A percentile compares a stretch with the other conserved stretches of the same genome.
These are phyloP conservation scores for Drosophila prolongata DNA, from an alignment of 2,888 invertebrate genomes.

Conservation along the genomic window DNA sequence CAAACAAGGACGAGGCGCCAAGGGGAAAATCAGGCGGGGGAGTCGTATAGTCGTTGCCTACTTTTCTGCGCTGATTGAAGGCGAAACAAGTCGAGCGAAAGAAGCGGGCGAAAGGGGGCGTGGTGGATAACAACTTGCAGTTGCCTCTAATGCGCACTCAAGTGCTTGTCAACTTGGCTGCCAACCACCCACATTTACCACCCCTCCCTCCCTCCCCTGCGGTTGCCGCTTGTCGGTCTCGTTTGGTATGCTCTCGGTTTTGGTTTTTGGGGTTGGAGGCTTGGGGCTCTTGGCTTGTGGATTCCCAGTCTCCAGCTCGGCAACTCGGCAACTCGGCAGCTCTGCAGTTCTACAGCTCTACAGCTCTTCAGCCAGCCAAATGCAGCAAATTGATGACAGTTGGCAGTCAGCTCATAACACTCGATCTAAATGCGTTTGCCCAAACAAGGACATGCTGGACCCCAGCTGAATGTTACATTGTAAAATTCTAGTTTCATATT, in stretches of 20 bases:
- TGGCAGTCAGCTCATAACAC: constrained; percentile 31
- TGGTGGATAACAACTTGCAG: constrained; percentile 47
- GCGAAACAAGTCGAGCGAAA: constrained; percentile 21
- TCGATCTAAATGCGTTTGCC: constrained; percentile 14
- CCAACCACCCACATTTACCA: constrained; percentile 11
- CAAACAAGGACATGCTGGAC: constrained; percentile 3
- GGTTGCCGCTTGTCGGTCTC: constrained; percentile 22
- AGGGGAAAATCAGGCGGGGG: neutral
- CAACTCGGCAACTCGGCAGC: neutral
- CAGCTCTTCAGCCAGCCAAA: constrained; percentile 34
- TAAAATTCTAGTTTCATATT: constrained; percentile 5
- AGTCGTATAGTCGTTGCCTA: constrained; percentile 4
- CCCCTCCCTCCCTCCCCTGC: constrained; percentile 4
- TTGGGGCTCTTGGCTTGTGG: neutral
- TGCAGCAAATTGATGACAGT: constrained; percentile 72
- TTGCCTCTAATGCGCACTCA: constrained; percentile 70
- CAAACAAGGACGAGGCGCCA: neutral
- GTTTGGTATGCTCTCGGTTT: constrained; percentile 28
- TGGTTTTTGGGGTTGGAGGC: constrained; percentile 11
- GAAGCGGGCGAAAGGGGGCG: constrained; percentile 10
- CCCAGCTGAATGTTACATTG: constrained; percentile 12
- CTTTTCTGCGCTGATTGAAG: constrained; percentile 23
- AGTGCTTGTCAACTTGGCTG: constrained; percentile 68
- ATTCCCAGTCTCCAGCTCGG: neutral
- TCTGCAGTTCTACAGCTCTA: neutral